Percentiles rank a stretch among this genome's conserved stretches.
Conservation (phyloP, 2,888 invertebrate genomes). For the Ectemnius continuus region DNA sequence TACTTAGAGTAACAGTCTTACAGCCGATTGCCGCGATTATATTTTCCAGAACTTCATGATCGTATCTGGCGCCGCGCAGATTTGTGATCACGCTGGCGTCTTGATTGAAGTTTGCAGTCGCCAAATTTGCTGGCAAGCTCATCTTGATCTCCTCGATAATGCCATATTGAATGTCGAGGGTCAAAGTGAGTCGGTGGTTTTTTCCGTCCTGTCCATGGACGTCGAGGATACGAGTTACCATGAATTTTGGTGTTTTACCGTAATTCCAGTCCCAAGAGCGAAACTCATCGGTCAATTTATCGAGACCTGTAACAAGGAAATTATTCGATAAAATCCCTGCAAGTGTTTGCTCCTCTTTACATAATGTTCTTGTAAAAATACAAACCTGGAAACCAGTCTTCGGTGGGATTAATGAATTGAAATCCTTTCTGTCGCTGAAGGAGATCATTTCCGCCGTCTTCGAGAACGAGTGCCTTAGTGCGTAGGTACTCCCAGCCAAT, state of each 20-base stretch:
- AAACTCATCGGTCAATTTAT: slow-evolving; percentile 84
- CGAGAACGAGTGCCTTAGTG: slow-evolving; percentile 83
- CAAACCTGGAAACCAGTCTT: slow-evolving; percentile 91
- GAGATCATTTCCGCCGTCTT: slow-evolving; percentile 86
- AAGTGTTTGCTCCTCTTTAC: no score
- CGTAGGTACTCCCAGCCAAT: slow-evolving; percentile 91
- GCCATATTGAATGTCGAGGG: slow-evolving; percentile 83
- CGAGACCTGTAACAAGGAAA: slow-evolving; percentile 80
- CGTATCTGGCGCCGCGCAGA: slow-evolving; percentile 84
- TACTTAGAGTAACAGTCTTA: slow-evolving; percentile 64
- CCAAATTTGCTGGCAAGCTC: slow-evolving; percentile 82
- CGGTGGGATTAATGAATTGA: slow-evolving; percentile 91
- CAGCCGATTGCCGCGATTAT: slow-evolving; percentile 79
- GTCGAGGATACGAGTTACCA: slow-evolving; percentile 83
- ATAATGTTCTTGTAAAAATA: neutral
- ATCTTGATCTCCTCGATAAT: slow-evolving; percentile 84
- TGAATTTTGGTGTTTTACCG: slow-evolving; percentile 92
- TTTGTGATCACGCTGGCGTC: slow-evolving; percentile 84
- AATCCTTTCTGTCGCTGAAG: slow-evolving; percentile 90
- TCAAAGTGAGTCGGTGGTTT: slow-evolving; percentile 81
- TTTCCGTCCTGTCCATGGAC: slow-evolving; percentile 78
- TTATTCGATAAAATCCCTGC: neutral
- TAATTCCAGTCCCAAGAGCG: slow-evolving; percentile 92
- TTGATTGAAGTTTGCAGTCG: slow-evolving; percentile 81
- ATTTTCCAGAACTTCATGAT: slow-evolving; percentile 81